A percentile compares a stretch with the other conserved stretches of the same genome.
Conservation (phyloP, 2,113 vertebrate genomes). For the Zosterops pallidus region DNA sequence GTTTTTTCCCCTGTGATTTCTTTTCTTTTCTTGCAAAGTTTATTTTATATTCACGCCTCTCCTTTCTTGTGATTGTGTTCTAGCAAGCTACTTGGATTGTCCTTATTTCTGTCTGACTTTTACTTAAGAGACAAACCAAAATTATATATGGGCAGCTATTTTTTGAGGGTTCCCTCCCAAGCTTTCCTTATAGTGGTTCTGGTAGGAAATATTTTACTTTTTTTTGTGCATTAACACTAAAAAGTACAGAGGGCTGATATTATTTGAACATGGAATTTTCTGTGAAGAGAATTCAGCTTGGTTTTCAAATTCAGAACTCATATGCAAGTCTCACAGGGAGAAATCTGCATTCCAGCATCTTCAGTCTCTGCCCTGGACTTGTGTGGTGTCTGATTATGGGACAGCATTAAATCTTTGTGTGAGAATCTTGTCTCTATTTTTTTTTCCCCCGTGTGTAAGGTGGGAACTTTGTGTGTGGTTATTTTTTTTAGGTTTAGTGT, state of each 20-base stretch:
- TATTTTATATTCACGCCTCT: not conserved
- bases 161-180: not conserved
- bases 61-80: fast-evolving
- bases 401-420: not conserved
- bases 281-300: not conserved
- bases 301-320: not conserved
- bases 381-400: not conserved
- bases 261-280: not conserved
- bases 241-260: not conserved
- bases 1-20: not conserved
- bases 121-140: not conserved
- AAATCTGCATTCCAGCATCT: not conserved
- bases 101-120: not conserved
- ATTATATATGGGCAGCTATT: not conserved
- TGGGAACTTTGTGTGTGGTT: fast-evolving
- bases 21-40: not conserved
- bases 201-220: not conserved
- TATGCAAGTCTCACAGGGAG: fast-evolving
- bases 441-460: fast-evolving
- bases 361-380: not conserved
- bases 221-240: not conserved
- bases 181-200: not conserved
- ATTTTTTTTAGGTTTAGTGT: not conserved
- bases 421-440: too few species aligned
- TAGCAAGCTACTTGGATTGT: not conserved